Evolutionary conservation across 2,797 vertebrate genomes (phyloP).

Genomic region (Taeniopygia guttata): DNA sequence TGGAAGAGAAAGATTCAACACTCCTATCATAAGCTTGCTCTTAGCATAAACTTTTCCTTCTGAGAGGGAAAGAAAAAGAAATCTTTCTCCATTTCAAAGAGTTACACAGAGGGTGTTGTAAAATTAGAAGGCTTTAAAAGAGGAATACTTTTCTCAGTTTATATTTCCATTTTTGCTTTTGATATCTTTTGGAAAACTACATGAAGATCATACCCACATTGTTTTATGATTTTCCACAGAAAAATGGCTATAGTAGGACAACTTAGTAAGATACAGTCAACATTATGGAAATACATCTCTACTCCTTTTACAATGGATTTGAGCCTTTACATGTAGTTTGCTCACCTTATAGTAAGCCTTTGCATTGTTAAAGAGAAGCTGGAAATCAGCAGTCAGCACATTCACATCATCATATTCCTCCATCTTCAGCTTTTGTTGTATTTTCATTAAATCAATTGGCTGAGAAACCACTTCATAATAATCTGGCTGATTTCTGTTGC

Average conservation of each 20-base stretch:
- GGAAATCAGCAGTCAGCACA: conserved; percentile 93
- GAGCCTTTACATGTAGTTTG: neutral
- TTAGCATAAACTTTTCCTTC: neutral
- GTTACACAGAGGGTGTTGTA: neutral
- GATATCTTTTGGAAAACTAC: neutral
- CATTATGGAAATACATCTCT: neutral
- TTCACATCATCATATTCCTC: conserved; percentile 98
- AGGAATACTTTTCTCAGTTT: neutral
- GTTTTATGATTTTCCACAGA: neutral
- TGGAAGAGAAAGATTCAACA: neutral
- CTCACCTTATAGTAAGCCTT: conserved; percentile 97
- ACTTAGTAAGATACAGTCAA: neutral
- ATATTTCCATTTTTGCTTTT: neutral
- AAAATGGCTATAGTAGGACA: neutral
- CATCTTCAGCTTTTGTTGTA: conserved; percentile 99
- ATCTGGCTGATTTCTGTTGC: conserved; percentile 93
- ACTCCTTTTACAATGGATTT: neutral
- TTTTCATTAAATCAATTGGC: conserved; percentile 99
- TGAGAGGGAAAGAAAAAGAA: no score
- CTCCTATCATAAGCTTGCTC: neutral
- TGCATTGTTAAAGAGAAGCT: conserved; percentile 95
- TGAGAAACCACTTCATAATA: conserved; percentile 98
- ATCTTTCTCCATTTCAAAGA: neutral
- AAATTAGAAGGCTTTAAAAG: neutral
- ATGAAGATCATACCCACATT: neutral